Evolutionary conservation across 2,888 invertebrate genomes (phyloP).

Genomic region (Drosophila merina): DNA sequence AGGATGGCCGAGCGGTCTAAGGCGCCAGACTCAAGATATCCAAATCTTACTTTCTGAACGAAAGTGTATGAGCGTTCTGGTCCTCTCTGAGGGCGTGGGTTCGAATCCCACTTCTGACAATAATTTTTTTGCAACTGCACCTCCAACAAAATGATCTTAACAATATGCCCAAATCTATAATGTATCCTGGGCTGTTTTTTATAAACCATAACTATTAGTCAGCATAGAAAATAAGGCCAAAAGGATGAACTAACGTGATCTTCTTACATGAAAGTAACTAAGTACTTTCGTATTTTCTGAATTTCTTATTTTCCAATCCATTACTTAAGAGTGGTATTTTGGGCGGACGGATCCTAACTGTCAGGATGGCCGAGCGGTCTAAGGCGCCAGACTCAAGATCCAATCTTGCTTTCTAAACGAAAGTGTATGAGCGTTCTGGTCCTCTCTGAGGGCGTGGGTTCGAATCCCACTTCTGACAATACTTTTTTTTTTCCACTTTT

Average conservation of each 20-base stretch:
- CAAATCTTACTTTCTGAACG: constrained; percentile 61
- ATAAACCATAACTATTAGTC: background rate
- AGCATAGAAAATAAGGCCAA: background rate
- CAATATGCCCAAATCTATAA: too few species aligned
- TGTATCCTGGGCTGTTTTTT: background rate
- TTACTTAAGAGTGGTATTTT: background rate
- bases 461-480: constrained; percentile 72
- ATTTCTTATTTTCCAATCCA: too few species aligned
- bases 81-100: constrained; percentile 81
- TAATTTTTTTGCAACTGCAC: constrained; percentile 29
- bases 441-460: constrained; percentile 81
- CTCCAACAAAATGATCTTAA: background rate
- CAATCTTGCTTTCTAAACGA: constrained; percentile 63
- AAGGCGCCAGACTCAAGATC: constrained; percentile 83
- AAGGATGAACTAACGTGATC: too few species aligned
- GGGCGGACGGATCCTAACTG: constrained; percentile 31
- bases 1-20: constrained; percentile 84
- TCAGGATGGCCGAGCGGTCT: constrained; percentile 84
- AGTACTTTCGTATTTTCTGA: too few species aligned
- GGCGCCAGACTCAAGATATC: constrained; percentile 82
- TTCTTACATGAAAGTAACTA: too few species aligned
- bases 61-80: constrained; percentile 79
- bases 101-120: constrained; percentile 73
- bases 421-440: constrained; percentile 80
- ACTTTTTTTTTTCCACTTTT: constrained; percentile 26